These are phyloP conservation scores for Trachelus tabidus DNA, from an alignment of 2,888 invertebrate genomes.

Conservation along the genomic window DNA sequence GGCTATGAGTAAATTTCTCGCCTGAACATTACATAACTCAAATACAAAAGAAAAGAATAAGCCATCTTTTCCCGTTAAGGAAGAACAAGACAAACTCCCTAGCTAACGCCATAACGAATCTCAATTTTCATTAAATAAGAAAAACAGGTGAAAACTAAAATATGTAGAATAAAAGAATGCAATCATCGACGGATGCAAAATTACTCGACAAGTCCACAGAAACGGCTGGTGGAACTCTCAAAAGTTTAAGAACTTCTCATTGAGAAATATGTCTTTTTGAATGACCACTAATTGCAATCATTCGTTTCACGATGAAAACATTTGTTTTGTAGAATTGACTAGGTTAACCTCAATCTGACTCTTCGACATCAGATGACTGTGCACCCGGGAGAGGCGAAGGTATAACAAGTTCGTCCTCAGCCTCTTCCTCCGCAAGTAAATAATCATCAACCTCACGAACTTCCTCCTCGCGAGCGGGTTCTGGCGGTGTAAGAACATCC, in stretches of 20 bases:
- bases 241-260: neutral
- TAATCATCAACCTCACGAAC: constrained; percentile 53
- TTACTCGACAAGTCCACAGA: no score
- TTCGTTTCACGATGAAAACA: neutral
- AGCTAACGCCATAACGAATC: no score
- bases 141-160: neutral
- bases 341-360: constrained; percentile 44
- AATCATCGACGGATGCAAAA: no score
- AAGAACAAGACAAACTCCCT: no score
- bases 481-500: constrained; percentile 56
- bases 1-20: no score
- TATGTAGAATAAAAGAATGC: neutral
- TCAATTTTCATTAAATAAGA: no score
- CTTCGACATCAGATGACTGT: constrained; percentile 43
- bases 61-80: no score
- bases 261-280: neutral
- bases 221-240: no score
- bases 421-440: constrained; percentile 49
- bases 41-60: no score
- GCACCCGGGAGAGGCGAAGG: constrained; percentile 40
- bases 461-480: constrained; percentile 57
- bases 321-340: constrained; percentile 23
- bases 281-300: neutral
- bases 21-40: no score
- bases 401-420: constrained; percentile 37